Evolutionary conservation across 2,113 vertebrate species (phyloP).

Genomic region (Halcyon senegalensis): DNA sequence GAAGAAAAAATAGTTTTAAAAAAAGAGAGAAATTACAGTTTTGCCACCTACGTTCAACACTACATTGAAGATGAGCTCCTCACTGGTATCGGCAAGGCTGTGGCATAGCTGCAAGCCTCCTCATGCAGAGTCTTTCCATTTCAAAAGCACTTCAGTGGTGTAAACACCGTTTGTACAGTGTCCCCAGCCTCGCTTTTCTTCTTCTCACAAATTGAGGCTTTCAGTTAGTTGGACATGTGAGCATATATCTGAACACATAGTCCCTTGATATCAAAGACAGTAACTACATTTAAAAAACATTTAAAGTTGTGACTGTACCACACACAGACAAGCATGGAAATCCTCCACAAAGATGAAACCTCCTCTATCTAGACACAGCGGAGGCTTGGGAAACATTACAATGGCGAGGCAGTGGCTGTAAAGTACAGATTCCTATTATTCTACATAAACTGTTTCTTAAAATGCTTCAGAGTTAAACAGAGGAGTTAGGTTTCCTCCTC

Average conservation of each 20-base stretch:
- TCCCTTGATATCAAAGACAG: slow-evolving; percentile 84
- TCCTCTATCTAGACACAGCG: slow-evolving; percentile 73
- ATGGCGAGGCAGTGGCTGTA: slow-evolving; percentile 63
- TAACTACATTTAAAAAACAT: slow-evolving; percentile 84
- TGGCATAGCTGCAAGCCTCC: slow-evolving; percentile 80
- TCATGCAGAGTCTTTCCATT: slow-evolving; percentile 86
- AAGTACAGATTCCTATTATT: slow-evolving; percentile 70
- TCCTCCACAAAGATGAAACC: slow-evolving; percentile 80
- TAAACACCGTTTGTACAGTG: slow-evolving; percentile 86
- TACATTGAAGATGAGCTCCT: slow-evolving; percentile 88
- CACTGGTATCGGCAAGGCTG: slow-evolving; percentile 84
- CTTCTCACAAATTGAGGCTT: slow-evolving; percentile 84
- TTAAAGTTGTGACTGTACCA: slow-evolving; percentile 81
- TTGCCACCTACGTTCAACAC: slow-evolving; percentile 88
- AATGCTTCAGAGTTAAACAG: slow-evolving; percentile 66
- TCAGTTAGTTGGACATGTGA: slow-evolving; percentile 84
- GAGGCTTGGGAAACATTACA: slow-evolving; percentile 74
- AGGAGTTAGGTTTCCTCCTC: slow-evolving; percentile 48
- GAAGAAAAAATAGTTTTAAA: slow-evolving; percentile 88
- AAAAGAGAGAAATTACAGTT: slow-evolving; percentile 88
- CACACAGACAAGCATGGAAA: slow-evolving; percentile 81
- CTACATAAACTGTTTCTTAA: slow-evolving; percentile 66
- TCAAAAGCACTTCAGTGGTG: slow-evolving; percentile 86
- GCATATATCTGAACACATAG: slow-evolving; percentile 80
- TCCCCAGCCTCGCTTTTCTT: slow-evolving; percentile 85